Evolutionary conservation across 2,113 vertebrate species (phyloP).

Genomic region (Barnardius zonarius): DNA sequence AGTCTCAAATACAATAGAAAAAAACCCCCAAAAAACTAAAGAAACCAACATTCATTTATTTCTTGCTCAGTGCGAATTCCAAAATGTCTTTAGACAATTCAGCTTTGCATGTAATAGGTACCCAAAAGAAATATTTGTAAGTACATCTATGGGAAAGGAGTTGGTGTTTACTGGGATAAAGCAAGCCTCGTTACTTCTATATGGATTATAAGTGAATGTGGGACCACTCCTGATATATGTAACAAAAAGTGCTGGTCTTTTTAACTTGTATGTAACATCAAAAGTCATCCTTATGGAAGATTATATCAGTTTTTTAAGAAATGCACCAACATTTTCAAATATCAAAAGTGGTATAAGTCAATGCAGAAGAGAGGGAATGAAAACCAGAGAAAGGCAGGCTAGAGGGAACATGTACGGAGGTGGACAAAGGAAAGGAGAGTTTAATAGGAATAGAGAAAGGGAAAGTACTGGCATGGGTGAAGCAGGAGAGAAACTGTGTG

Average conservation of each 20-base stretch:
- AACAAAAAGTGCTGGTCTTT: not conserved
- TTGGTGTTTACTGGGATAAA: not conserved
- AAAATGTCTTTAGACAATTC: not conserved
- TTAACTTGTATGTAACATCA: not conserved
- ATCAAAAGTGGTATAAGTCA: not conserved
- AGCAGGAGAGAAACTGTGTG: not conserved
- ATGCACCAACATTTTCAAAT: not conserved
- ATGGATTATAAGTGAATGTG: not conserved
- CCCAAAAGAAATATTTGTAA: not conserved
- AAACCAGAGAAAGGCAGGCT: not conserved
- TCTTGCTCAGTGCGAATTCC: not conserved
- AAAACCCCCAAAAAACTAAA: not conserved
- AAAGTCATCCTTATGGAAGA: not conserved
- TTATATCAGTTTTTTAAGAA: not conserved
- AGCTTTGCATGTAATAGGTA: not conserved
- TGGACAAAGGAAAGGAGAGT: not conserved
- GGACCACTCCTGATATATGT: rapidly evolving
- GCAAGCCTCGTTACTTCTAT: not conserved
- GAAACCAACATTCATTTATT: not conserved
- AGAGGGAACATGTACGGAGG: not conserved
- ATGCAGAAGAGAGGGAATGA: not conserved
- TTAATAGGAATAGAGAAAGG: not conserved
- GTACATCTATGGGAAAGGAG: not conserved
- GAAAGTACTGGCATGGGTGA: not conserved
- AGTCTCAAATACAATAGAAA: not conserved